Evolutionary conservation across 2,888 invertebrate species (phyloP), one percentile per base, ranked within the genome.

Genomic region (Alviniconcha strummeri): DNA sequence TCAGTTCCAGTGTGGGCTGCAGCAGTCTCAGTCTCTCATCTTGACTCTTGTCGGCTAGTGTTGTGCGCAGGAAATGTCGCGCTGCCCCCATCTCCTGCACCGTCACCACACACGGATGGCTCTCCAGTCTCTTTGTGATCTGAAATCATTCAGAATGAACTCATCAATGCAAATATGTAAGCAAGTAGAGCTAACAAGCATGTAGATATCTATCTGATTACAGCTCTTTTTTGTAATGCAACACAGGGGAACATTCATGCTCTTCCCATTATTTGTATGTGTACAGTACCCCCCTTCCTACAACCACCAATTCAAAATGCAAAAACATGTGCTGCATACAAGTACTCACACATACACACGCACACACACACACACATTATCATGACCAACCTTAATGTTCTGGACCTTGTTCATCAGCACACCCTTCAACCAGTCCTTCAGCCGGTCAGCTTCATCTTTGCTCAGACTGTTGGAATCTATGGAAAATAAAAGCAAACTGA

Each of bases 11-110:
- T 86, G 97, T 97, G 0, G 99, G 98, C 91, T 98, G 97, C 82
- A 99, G 94, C 84, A 98, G 94, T 0, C 97, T 96, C 92, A 96
- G 97, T 91, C 97, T 95, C 92, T 98, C 97, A 90, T 98, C 97
- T 36, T 90, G 91, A 54, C 89, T 90, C 84, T 91, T 91, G 83
- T 93, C 93, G n/a, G 92, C 92, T 71, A 97, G 96, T 91, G 98
- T 97, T 0, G 98, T 98, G 83, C 97, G 95, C 83, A 99, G 96
- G 91, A 99, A 98, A 94, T 99, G 98, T 77, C 99, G 95, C 0
- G 99, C 98, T 2, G 98, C 97, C 0, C 97, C 98, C 98, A 99
- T 98, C 94, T 99, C 98, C 88, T 97, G 97, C 0, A 99, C 98
- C 0, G 98, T 98, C 4, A 99, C 96, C 0, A 98, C 97, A 93